Conservation (phyloP, 2,888 invertebrate genomes). For the Bombyx huttoni region DNA sequence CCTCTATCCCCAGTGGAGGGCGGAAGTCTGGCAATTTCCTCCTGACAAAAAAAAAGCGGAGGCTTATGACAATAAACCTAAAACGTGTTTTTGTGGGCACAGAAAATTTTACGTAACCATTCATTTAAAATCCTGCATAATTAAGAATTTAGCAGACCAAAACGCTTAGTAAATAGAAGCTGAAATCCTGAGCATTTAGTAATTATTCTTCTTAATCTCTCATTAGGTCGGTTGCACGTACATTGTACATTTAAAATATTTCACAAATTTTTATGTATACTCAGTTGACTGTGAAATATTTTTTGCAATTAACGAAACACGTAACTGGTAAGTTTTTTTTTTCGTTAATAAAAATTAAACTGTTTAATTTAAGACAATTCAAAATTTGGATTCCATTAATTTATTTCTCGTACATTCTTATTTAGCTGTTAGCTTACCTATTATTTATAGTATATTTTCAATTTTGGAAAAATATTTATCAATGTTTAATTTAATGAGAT, state of each 20-base stretch:
- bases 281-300: neutral
- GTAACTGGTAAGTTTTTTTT: no score
- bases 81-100: conserved; percentile 16
- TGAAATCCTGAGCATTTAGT: conserved; percentile 15
- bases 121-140: conserved; percentile 19
- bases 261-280: neutral
- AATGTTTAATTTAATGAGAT: no score
- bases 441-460: no score
- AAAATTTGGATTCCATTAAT: no score
- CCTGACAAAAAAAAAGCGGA: no score
- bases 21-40: no score
- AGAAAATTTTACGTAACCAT: conserved; percentile 24
- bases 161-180: conserved; percentile 26
- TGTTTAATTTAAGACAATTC: no score
- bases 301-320: neutral
- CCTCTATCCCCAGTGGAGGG: no score
- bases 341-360: no score
- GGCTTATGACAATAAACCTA: conserved; percentile 8
- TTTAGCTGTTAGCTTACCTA: no score
- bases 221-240: conserved; percentile 9
- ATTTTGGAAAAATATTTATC: no score
- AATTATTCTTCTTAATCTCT: conserved; percentile 18
- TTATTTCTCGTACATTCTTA: no score
- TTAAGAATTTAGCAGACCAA: conserved; percentile 17
- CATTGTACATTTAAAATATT: conserved; percentile 5